Evolutionary conservation across 2,797 vertebrate genomes (phyloP), one percentile per base, ranked within the genome.

Genomic region (Lindbergichthys nudifrons): DNA sequence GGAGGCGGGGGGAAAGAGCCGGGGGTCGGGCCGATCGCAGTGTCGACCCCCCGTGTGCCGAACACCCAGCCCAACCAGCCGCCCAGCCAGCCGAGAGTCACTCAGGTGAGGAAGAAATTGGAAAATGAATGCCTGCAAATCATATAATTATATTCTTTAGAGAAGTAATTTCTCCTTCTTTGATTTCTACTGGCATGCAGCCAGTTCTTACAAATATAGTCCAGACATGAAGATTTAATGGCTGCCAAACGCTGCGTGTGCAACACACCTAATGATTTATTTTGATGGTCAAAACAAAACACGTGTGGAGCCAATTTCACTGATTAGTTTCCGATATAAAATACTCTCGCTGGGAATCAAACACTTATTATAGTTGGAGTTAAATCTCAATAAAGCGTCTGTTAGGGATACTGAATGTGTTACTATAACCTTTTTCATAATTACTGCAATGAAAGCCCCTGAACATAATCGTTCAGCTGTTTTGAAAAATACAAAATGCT

Each of bases 61-160:
- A 92, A 77, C 83, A 86, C 71, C 0, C 89, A 87, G 62, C 87
- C 90, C 56, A 77, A 21, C 65, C 89, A 86, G 0, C 90, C 90
- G 19, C 96, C 95, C 73, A 96, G 95, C 87, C 96, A 98, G 0
- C 96, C 96, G 0, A 93, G 97, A 66, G 93, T 98, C 67, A 96
- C 97, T 82, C 97, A 98, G 92, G 93, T 94, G 68, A 85, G 83
- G 6, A 7, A 0, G 15, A 62, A 65, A 67, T 56, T 18, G 56
- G 43, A 53, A 65, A 60, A 58, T 45, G 36, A 75, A 57, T 19
- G 30, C 26, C 21, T 59, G 4, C 13, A 60, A 60, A 79, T 59
- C 23, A 76, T 18, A 10, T 19, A 7, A 43, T 7, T 1, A 48
- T 70, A 36, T 71, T 5, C 36, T 62, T 48, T 18, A 36, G 16